A percentile compares a stretch with the other conserved stretches of the same genome.
Conservation (phyloP, 2,113 vertebrate species). For the Cairina moschata region DNA sequence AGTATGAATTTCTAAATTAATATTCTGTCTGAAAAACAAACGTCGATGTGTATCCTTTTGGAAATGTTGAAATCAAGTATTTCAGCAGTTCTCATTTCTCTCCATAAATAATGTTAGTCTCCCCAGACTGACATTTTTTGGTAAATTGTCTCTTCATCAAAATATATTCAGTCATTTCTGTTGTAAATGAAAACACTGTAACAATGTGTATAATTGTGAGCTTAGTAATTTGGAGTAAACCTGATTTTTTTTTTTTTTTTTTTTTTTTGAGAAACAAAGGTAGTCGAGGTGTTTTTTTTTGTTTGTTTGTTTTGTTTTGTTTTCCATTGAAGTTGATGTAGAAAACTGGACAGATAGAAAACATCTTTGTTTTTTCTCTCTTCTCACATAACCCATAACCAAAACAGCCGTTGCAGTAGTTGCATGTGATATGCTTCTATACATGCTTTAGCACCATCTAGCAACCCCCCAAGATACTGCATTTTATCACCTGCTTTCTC, state of each 20-base stretch:
- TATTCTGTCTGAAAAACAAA: background rate
- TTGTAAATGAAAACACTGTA: background rate
- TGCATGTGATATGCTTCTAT: rapidly evolving
- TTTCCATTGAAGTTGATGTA: background rate
- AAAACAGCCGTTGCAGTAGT: background rate
- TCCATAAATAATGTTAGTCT: background rate
- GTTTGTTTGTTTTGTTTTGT: no score
- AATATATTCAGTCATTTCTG: background rate
- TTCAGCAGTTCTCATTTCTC: background rate
- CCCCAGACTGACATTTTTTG: background rate
- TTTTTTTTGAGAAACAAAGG: background rate
- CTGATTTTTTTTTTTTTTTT: background rate
- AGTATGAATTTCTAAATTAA: background rate
- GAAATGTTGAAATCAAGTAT: background rate
- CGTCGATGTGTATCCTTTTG: background rate
- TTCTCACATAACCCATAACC: rapidly evolving
- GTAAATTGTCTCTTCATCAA: background rate
- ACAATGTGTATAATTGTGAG: background rate
- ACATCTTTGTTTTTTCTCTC: background rate
- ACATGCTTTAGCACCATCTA: constrained; percentile 20
- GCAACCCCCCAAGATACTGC: background rate
- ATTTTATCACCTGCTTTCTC: background rate
- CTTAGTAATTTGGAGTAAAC: background rate
- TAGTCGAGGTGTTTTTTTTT: background rate
- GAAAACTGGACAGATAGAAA: background rate